These are phyloP conservation scores for Pelagia noctiluca DNA, from an alignment of 30 jellyfish, hydroid and myxozoan species.

Conservation along the genomic window DNA sequence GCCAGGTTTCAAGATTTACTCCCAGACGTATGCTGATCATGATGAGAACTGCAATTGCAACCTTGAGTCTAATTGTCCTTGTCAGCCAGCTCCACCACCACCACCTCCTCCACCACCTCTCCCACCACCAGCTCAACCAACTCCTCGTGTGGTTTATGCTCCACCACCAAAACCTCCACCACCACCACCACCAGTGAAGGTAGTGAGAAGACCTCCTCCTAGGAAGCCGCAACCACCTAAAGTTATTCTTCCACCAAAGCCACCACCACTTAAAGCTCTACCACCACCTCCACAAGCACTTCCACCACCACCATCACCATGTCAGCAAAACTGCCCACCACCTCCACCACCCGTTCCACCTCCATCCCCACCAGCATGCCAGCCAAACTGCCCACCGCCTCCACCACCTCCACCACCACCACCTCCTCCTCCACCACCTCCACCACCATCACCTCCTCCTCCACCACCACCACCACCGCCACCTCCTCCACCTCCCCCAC, in stretches of 20 bases:
- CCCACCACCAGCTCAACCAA: constrained; percentile 35
- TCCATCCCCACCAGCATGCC: constrained; percentile 23
- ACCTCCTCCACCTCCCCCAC: constrained; percentile 38
- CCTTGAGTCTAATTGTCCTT: constrained; percentile 15
- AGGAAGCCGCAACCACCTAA: constrained; percentile 11
- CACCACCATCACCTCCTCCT: constrained; percentile 13
- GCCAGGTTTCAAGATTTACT: constrained; percentile 57
- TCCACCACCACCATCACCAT: constrained; percentile 50
- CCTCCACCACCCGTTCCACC: constrained; percentile 69
- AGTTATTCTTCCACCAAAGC: constrained; percentile 45
- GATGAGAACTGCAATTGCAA: constrained; percentile 56
- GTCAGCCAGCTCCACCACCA: constrained; percentile 50
- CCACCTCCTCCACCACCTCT: constrained; percentile 34
- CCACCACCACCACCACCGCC: constrained; percentile 51
- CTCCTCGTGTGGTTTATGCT: constrained; percentile 9
- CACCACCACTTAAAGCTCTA: constrained; percentile 11
- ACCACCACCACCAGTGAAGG: not conserved
- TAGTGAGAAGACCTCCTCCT: not conserved
- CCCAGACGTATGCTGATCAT: constrained; percentile 60
- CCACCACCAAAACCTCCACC: constrained; percentile 32
- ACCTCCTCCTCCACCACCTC: constrained; percentile 3
- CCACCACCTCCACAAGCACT: constrained; percentile 48
- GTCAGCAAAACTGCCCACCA: constrained; percentile 37
- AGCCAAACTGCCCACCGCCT: constrained; percentile 10
- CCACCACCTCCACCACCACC: constrained; percentile 51